Conservation (phyloP, 2,888 invertebrate species). For the Oscheius sp. region DNA sequence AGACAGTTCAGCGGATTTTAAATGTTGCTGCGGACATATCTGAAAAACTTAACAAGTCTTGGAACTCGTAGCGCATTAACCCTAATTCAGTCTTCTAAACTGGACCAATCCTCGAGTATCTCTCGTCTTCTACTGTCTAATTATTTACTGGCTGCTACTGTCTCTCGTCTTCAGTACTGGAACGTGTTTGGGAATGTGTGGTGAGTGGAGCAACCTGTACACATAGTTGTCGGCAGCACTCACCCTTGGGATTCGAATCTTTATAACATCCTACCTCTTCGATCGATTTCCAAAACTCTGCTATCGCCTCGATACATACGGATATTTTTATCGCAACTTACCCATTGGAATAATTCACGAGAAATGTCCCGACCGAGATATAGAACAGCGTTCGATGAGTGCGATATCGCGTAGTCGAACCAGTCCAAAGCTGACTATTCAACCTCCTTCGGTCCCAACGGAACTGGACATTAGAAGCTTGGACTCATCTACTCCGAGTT, state of each 20-base stretch:
- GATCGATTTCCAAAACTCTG: slow-evolving; percentile 75
- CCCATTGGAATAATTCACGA: slow-evolving; percentile 39
- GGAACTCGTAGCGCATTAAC: not conserved
- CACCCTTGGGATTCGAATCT: slow-evolving; percentile 75
- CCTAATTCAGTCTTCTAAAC: slow-evolving; percentile 73
- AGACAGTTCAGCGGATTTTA: slow-evolving; percentile 74
- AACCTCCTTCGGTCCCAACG: not conserved
- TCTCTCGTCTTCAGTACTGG: slow-evolving; percentile 71
- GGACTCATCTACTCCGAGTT: no score
- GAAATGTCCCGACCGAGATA: slow-evolving; percentile 6
- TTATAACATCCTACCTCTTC: slow-evolving; percentile 76
- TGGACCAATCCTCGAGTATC: slow-evolving; percentile 74
- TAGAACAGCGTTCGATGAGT: slow-evolving; percentile 19
- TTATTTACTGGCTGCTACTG: slow-evolving; percentile 71
- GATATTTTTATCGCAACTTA: slow-evolving; percentile 59
- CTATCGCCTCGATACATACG: slow-evolving; percentile 72
- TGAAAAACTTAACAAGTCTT: slow-evolving; percentile 75
- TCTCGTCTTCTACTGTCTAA: slow-evolving; percentile 69
- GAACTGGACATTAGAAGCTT: no score
- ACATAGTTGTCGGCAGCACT: slow-evolving; percentile 37
- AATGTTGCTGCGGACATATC: slow-evolving; percentile 68
- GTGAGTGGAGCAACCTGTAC: slow-evolving; percentile 24
- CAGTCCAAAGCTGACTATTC: not conserved
- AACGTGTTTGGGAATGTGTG: slow-evolving; percentile 71
- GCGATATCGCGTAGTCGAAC: not conserved